Evolutionary conservation across 2,113 vertebrate genomes (phyloP), one percentile per base, ranked within the genome.

Genomic region (Dasyprocta punctata): DNA sequence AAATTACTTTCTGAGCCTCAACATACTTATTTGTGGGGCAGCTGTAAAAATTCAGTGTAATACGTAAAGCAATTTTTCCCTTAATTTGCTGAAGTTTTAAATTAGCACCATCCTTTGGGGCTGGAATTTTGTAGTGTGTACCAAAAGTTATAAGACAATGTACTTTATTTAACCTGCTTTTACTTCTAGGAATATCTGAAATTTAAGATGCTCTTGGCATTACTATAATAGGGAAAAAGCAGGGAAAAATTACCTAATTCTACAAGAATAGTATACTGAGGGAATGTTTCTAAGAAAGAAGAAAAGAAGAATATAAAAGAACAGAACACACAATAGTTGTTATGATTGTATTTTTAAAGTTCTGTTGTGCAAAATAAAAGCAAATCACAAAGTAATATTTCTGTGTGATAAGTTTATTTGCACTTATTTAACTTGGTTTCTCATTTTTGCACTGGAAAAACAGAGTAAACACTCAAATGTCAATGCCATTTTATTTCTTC

Each of bases 391-490:
- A 85, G 82, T 16, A 90, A 63, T 67, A 82, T 60, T 84, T 77
- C 38, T 84, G 41, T 73, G 22, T n/a, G 49, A 61, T 33, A 77
- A 89, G 41, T 47, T 82, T 94, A 78, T 86, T 86, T 89, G 93
- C 82, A 86, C 52, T 89, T 91, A 92, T 49, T 89, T 83, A 81
- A 81, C 69, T 84, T 93, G 63, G 1, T 67, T 91, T 69, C 63
- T 93, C 5, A 80, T 81, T 63, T 95, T 90, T 92, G 33, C 61
- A 83, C 36, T 89, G 54, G 38, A 96, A 93, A 95, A 95, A 77
- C 17, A 61, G 24, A 85, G 78, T 92, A 86, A 93, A 86, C 9
- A 56, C 65, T 33, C 91, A 83, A 67, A 82, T 69, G 24, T 86
- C 67, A 91, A 81, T 63, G 71, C 1, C 81, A 89, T 92, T 93